phyloP scores from a whole-genome alignment of 2,113 vertebrate genomes.

The Nymphicus hollandicus region DNA sequence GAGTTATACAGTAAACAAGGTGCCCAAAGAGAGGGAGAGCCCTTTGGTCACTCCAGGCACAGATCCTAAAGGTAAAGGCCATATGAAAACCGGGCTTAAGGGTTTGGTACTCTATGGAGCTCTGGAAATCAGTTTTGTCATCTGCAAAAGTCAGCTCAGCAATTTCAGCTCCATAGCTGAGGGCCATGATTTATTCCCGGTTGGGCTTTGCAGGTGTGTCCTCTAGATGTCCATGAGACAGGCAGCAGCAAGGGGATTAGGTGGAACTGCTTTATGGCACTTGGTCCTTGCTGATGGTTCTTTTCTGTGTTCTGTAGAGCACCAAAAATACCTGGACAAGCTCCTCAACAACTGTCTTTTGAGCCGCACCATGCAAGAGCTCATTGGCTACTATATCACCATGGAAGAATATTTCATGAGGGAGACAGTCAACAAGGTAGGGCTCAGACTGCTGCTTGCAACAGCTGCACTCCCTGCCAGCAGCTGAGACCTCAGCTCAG shows the following conservation, averaged over 20 bases:
- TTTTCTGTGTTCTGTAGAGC: conserved; percentile 73
- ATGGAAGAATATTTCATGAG: conserved; percentile 99
- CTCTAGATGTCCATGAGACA: rapidly evolving
- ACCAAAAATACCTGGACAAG: conserved; percentile 90
- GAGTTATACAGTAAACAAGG: background rate
- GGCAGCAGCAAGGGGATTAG: background rate
- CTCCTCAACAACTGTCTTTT: conserved; percentile 91
- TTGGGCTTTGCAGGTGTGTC: background rate
- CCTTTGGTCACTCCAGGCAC: background rate
- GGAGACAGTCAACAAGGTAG: conserved; percentile 95
- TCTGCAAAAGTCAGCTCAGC: background rate
- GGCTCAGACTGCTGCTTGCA: background rate
- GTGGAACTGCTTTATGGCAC: background rate
- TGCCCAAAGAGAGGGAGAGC: background rate
- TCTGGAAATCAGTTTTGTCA: background rate
- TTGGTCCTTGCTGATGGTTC: background rate
- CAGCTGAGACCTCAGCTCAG: background rate
- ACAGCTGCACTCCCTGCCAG: background rate
- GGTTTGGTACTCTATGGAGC: background rate
- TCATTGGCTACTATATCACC: conserved; percentile 95
- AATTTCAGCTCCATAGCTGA: background rate
- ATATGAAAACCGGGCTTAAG: background rate
- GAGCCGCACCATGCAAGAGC: conserved; percentile 93
- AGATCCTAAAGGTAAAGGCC: background rate
- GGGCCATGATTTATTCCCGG: background rate